These are phyloP conservation scores for Steinernema carpocapsae DNA, from an alignment of 2,888 invertebrate genomes.

Conservation along the genomic window DNA sequence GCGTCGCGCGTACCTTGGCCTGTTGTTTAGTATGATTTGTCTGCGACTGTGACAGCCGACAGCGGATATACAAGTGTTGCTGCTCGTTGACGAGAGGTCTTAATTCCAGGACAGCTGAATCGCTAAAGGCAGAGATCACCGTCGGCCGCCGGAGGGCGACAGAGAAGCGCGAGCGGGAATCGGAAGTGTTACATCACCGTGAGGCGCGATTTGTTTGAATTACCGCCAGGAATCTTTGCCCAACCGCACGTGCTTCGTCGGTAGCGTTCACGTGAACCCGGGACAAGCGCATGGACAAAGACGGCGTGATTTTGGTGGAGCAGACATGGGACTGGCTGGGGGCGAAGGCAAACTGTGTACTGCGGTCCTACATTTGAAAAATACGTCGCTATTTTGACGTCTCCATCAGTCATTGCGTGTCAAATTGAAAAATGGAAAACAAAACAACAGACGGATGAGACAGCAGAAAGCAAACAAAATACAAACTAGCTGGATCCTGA, in stretches of 20 bases:
- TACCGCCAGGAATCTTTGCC: slow-evolving; percentile 19
- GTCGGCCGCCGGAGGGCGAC: background rate
- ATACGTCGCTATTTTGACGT: background rate
- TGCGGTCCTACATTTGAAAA: background rate
- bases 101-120: background rate
- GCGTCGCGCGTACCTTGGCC: background rate
- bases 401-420: no score
- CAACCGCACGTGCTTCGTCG: background rate
- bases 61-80: no score
- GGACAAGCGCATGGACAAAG: no score
- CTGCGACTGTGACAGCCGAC: background rate
- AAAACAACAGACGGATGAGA: no score
- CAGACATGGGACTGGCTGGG: no score
- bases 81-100: no score
- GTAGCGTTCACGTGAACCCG: slow-evolving; percentile 8
- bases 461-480: no score
- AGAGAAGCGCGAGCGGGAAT: background rate
- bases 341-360: background rate
- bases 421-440: no score
- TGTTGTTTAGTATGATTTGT: background rate
- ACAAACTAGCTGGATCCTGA: no score
- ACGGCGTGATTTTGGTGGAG: no score
- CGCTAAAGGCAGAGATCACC: slow-evolving; percentile 1
- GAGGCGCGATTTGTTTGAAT: slow-evolving; percentile 6
- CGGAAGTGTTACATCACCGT: slow-evolving; percentile 25